Conservation (phyloP, 2,113 vertebrate species). For the Larimichthys crocea region DNA sequence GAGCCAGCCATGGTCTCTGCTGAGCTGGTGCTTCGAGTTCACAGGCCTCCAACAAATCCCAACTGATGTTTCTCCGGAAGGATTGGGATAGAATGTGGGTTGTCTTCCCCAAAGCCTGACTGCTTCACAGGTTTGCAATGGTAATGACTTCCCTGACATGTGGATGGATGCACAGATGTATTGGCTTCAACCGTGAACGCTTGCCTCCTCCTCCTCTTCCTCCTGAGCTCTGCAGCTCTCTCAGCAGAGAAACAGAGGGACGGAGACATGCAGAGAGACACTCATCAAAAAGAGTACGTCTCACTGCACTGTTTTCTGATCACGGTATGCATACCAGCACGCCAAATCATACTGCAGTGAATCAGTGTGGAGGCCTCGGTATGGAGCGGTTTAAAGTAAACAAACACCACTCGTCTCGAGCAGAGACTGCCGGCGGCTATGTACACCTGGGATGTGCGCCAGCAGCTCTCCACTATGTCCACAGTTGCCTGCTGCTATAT, state of each 20-base stretch:
- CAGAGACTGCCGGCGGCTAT: constrained; percentile 65
- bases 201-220: constrained; percentile 26
- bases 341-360: constrained; percentile 55
- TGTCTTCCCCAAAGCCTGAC: constrained; percentile 24
- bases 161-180: constrained; percentile 44
- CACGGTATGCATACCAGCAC: constrained; percentile 48
- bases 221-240: constrained; percentile 36
- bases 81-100: constrained; percentile 1
- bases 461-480: constrained; percentile 43
- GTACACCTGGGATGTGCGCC: constrained; percentile 51
- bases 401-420: constrained; percentile 66
- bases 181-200: constrained; percentile 8
- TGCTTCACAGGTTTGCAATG: constrained; percentile 30
- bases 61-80: background rate
- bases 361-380: constrained; percentile 54
- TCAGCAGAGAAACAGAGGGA: constrained; percentile 36
- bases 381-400: constrained; percentile 68
- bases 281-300: constrained; percentile 59
- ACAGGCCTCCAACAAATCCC: constrained; percentile 38
- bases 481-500: constrained; percentile 61
- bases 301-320: constrained; percentile 61
- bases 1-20: constrained; percentile 38
- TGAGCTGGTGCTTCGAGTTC: constrained; percentile 43
- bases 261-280: constrained; percentile 44
- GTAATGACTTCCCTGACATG: constrained; percentile 49